Percentiles rank a stretch among this genome's conserved stretches.
Conservation (phyloP, 1,140 invertebrate species). For the Drosophila lowei region DNA sequence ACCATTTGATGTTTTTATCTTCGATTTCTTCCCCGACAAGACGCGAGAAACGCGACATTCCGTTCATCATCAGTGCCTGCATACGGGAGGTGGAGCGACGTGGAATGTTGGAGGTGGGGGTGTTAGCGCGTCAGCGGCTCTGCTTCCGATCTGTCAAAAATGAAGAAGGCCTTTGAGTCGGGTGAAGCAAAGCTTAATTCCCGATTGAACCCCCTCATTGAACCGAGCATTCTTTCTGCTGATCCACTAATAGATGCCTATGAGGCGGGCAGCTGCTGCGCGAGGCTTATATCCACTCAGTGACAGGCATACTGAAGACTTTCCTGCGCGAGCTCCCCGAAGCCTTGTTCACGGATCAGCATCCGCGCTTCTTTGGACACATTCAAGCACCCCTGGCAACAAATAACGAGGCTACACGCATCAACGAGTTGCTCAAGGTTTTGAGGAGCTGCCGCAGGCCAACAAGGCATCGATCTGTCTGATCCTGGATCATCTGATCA, state of each 20-base stretch:
- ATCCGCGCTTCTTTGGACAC: slow-evolving; percentile 86
- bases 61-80: slow-evolving; percentile 94
- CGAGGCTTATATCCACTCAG: slow-evolving; percentile 97
- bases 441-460: slow-evolving; percentile 90
- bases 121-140: slow-evolving; percentile 98
- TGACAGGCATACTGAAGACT: slow-evolving; percentile 96
- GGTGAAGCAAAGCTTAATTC: slow-evolving; percentile 85
- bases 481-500: slow-evolving; percentile 93
- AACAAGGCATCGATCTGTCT: slow-evolving; percentile 95
- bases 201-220: too few relatives aligned
- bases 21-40: slow-evolving; percentile 83
- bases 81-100: slow-evolving; percentile 94
- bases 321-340: slow-evolving; percentile 98
- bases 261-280: slow-evolving; percentile 93
- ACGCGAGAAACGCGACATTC: slow-evolving; percentile 93
- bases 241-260: slow-evolving; percentile 88
- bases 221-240: not conserved
- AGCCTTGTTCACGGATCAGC: slow-evolving; percentile 94
- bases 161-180: slow-evolving; percentile 97
- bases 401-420: slow-evolving; percentile 84
- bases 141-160: slow-evolving; percentile 94
- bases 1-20: not conserved
- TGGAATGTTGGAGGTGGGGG: slow-evolving; percentile 95
- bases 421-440: slow-evolving; percentile 86
- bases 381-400: slow-evolving; percentile 82